Percentiles rank a stretch among this genome's conserved stretches.
These are phyloP conservation scores for Plagodis pulveraria DNA, from an alignment of 2,888 invertebrate species.

Conservation along the genomic window DNA sequence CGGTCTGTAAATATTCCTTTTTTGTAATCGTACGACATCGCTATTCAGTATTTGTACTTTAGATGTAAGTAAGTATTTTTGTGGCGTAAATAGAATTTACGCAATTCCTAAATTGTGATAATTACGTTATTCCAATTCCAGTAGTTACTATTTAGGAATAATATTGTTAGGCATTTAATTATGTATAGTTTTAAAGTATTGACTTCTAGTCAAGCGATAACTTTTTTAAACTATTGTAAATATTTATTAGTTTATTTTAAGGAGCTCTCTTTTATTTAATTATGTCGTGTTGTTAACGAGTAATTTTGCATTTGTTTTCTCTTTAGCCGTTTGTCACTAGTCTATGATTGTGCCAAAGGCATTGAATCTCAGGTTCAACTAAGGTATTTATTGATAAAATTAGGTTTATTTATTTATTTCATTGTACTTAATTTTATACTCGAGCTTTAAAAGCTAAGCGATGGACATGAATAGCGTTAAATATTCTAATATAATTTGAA, in stretches of 20 bases:
- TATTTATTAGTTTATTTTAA: constrained; percentile 33
- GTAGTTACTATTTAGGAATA: constrained; percentile 50
- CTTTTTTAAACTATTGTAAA: constrained; percentile 15
- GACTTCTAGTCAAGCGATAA: constrained; percentile 43
- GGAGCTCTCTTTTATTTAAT: constrained; percentile 58
- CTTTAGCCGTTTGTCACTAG: constrained; percentile 52
- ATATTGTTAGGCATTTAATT: constrained; percentile 36
- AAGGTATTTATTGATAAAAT: constrained; percentile 42
- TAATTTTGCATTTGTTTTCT: constrained; percentile 28
- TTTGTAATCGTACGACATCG: constrained; percentile 49
- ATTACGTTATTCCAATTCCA: constrained; percentile 66
- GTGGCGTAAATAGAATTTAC: constrained; percentile 56
- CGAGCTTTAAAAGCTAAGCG: constrained; percentile 74
- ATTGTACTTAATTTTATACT: constrained; percentile 47
- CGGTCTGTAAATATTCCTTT: constrained; percentile 26
- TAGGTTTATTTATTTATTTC: constrained; percentile 48
- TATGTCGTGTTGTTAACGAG: constrained; percentile 13
- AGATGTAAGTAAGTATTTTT: constrained; percentile 36
- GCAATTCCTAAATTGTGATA: constrained; percentile 83
- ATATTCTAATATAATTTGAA: constrained; percentile 54
- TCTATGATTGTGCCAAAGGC: constrained; percentile 76
- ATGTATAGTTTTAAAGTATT: constrained; percentile 29
- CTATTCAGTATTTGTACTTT: constrained; percentile 58
- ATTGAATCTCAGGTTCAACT: constrained; percentile 67
- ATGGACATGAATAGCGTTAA: constrained; percentile 58